Base-by-base conservation (phyloP, 2,888 invertebrate genomes). In the Adelphocoris suturalis region DNA sequence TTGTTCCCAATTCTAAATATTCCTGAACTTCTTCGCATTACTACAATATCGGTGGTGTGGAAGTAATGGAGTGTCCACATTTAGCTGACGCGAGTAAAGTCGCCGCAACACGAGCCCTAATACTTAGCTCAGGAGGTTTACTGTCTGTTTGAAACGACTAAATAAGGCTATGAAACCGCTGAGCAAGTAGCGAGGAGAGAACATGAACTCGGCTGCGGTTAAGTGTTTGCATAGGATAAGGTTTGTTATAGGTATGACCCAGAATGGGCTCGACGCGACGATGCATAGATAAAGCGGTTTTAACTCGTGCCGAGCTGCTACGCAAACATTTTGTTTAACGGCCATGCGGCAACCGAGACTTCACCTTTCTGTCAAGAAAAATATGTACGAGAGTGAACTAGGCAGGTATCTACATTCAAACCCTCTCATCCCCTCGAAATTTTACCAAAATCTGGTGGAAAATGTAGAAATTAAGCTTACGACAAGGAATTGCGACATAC, bases 221-320 rank as follows among this genome's bases (percentile, higher is more conserved):
- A 75, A 75, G 23, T 80, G 80, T 80, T 80, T 80, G 80, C 46
- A 80, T 80, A 80, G 80, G 80, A 80, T 80, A 37, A 80, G 80
- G 80, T 46, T 80, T 27, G 80, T 80, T 80, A 80, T 80, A 80
- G 80, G 80, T 80, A 80, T 80, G 80, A 80, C 28, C 75, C 80
- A 46, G 80, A 80, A 80, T 27, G 76, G 76, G 76, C 76, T 9
- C 76, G 14, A n/a, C 28, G 80, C 28, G 37, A 37, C 80, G 80
- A 80, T 80, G 80, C 80, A 80, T 80, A 80, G 80, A 80, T 80
- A 80, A 75, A 80, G 80, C n/a, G 14, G 13, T 23, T 27, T 80
- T 80, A 80, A n/a, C 28, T 37, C 11, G 80, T 13, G 80, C 13
- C n/a, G 80, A n/a, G n/a, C 23, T 37, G 9, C 37, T 5, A 14